phyloP scores from a whole-genome alignment of 2,888 invertebrate species.

The Machimus atricapillus region DNA sequence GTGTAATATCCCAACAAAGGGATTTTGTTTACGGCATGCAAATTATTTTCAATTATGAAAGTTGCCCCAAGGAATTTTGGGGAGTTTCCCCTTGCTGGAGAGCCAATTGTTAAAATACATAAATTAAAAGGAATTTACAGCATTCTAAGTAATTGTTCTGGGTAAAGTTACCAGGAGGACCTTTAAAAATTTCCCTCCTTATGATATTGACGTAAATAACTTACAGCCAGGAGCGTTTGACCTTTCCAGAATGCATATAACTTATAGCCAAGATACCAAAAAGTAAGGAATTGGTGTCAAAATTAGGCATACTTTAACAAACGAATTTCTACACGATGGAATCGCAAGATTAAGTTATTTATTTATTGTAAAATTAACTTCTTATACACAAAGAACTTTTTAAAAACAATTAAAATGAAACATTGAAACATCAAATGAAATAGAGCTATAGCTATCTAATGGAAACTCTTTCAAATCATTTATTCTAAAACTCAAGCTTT shows the following conservation, averaged over 20 bases:
- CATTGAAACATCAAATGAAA: too few species aligned
- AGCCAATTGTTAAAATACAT: not conserved
- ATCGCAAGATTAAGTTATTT: not conserved
- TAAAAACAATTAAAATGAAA: too few species aligned
- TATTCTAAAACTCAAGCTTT: too few species aligned
- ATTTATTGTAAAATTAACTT: too few species aligned
- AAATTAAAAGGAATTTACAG: not conserved
- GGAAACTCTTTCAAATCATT: too few species aligned
- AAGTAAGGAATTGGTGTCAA: not conserved
- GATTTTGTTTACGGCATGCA: not conserved
- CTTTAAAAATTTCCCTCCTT: not conserved
- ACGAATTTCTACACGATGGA: not conserved
- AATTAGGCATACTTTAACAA: not conserved
- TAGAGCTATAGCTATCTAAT: too few species aligned
- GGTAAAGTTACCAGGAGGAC: not conserved
- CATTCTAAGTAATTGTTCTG: not conserved
- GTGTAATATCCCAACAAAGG: not conserved
- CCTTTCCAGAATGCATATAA: not conserved
- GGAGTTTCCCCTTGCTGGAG: not conserved
- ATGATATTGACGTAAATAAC: not conserved
- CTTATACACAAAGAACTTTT: too few species aligned
- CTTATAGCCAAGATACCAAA: not conserved
- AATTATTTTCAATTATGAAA: not conserved
- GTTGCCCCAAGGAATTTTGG: not conserved
- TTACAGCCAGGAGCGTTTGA: not conserved